Evolutionary conservation across 2,888 invertebrate species (phyloP), one percentile per base, ranked within the genome.

Genomic region (Sminthurides aquaticus): DNA sequence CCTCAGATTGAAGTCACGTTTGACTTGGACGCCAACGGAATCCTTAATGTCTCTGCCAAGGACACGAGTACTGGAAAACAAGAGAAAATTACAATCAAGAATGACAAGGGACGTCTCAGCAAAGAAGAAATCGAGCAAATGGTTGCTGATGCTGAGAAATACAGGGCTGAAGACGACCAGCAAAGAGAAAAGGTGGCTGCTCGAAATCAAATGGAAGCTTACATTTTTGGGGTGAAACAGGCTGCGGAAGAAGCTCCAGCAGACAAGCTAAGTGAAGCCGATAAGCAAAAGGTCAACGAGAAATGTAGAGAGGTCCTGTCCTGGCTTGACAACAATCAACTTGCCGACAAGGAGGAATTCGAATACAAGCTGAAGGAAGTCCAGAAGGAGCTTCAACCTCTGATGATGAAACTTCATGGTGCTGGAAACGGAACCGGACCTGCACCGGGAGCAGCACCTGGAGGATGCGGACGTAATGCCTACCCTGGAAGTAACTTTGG

Each of bases 1-100:
- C n/a, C n/a, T n/a, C n/a, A n/a, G n/a, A n/a, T n/a, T n/a, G n/a
- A n/a, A n/a, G n/a, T n/a, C n/a, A n/a, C n/a, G n/a, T n/a, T n/a
- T n/a, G n/a, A n/a, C n/a, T n/a, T n/a, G 91, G 92, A 93, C 75
- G 91, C 91, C n/a, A 91, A 93, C 76, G 92, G 93, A 67, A 94
- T 94, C 68, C 71, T 79, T 49, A 79, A 78, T 58, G 79, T 80
- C 0, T 76, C 78, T 0, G 79, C 79, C 5, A 74, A 72, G 78
- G 91, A 92, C 75, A 85, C 82, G 74, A 88, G 89, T 72, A 89
- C 90, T 0, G 91, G 91, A 0, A 86, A 85, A 67, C 85, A 85
- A 0, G 89, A 90, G 76, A 85, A 87, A 75, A 91, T 92, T 69
- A n/a, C n/a, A n/a, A n/a, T n/a, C n/a, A n/a, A n/a, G n/a, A n/a